Evolutionary conservation across 2,113 vertebrate genomes (phyloP), one percentile per base, ranked within the genome.

Genomic region (Melanocharis versteri): DNA sequence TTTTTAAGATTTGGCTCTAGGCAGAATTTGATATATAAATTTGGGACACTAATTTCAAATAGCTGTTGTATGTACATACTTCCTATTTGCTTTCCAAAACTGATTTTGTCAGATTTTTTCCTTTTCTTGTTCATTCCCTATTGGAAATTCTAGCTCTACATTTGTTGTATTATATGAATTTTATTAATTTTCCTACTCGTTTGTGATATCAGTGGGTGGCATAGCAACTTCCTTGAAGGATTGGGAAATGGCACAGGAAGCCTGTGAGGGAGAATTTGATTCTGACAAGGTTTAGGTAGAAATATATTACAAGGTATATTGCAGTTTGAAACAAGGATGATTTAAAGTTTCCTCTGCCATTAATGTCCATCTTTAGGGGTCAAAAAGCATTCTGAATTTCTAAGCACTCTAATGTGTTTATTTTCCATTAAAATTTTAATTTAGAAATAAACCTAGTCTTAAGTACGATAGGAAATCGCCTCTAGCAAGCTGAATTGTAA

Each of bases 401-500:
- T 91, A 94, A 93, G 79, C 31, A 64, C 35, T 92, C 84, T 60
- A 51, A 24, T 93, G 42, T 90, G 81, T 79, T 90, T 89, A 42
- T 81, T 95, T 92, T 90, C 68, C 80, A 28, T 70, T 94, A 87
- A 93, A 83, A 94, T 85, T 56, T 35, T 89, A 83, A 95, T 95
- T 94, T 96, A 96, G 84, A 75, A 98, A 96, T 93, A 96, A 97
- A 96, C 89, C 62, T 76, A 89, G 81, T 91, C 64, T 76, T 92
- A 84, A 87, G 39, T 95, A 71, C 42, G 12, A 24, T 69, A 85
- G 62, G 54, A 97, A 92, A 87, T 92, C 37, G 92, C 87, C 73
- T 92, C 64, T 94, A 95, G 93, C 83, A 94, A 95, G 37, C 40
- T 72, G 84, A 93, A 96, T 93, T 94, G 53, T 93, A 96, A 96